Evolutionary conservation across 2,888 invertebrate genomes (phyloP).

Genomic region (Drosophila fulvimacula): DNA sequence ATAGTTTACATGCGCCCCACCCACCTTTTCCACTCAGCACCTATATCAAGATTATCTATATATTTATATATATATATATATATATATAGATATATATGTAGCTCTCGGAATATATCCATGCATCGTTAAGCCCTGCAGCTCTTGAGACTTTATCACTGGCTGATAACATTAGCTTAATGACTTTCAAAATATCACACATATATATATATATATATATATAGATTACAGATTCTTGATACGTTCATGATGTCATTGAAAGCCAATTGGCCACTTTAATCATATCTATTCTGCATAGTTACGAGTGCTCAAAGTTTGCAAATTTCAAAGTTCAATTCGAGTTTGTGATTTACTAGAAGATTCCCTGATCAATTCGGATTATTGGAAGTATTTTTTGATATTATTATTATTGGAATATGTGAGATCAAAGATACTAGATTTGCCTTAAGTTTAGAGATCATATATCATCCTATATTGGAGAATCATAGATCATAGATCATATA

Average conservation of each 20-base stretch:
- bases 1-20: conserved; percentile 33
- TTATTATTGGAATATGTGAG: too few species aligned
- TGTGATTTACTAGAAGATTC: neutral
- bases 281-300: conserved; percentile 9
- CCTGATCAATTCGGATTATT: neutral
- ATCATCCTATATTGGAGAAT: too few species aligned
- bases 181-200: conserved; percentile 1
- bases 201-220: neutral
- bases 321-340: neutral
- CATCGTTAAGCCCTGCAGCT: conserved; percentile 2
- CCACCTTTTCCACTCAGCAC: neutral
- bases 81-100: neutral
- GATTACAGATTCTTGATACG: conserved; percentile 24
- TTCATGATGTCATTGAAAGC: conserved; percentile 33
- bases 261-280: conserved; percentile 12
- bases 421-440: too few species aligned
- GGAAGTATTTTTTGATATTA: neutral
- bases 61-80: neutral
- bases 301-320: neutral
- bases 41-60: neutral
- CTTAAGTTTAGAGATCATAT: neutral
- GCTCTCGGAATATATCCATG: neutral
- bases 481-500: neutral
- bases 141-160: conserved; percentile 5
- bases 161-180: conserved; percentile 18